Evolutionary conservation across 2,888 invertebrate genomes (phyloP), one percentile per base, ranked within the genome.

Genomic region (Chaitophorus viminalis): DNA sequence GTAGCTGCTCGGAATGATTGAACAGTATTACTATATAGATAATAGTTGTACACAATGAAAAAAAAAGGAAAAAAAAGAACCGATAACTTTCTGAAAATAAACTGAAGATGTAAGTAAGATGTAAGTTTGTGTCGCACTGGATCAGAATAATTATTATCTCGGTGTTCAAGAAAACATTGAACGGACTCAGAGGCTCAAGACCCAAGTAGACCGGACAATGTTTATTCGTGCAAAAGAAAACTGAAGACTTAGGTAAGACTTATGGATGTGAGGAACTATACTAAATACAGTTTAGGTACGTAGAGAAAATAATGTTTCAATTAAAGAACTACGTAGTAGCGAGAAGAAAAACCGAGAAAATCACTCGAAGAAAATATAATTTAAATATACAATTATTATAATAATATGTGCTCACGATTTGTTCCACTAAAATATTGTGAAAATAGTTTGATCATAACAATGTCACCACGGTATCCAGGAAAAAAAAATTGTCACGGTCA

Each of bases 161-260:
- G 52, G 52, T 1, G 17, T n/a, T 36, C 33, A 17, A 25, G 29
- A 17, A 68, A 81, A 39, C 29, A 29, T 46, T 46, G 18, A 81
- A 68, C 39, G 39, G n/a, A 75, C 75, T 46, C n/a, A n/a, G n/a
- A n/a, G n/a, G n/a, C n/a, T n/a, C 46, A 78, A 79, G 46, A 39
- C 39, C 36, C 29, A 29, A 46, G 21, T 65, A 21, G 17, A 14
- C 17, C 17, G 31, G 31, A 82, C 39, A 82, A 70, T 31, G 29
- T 70, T 46, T 31, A 31, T 29, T 0, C 31, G 70, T 25, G 14
- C 46, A 25, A 31, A 29, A n/a, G 9, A 68, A 36, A 31, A 31
- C 17, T 21, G 36, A 17, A 33, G 39, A 18, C 36, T 74, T 74
- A 74, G 9, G 36, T 25, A n/a, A n/a, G 74, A 36, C 33, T 74